These are phyloP conservation scores for Ifrita kowaldi DNA, from an alignment of 2,113 vertebrate genomes.

Conservation along the genomic window DNA sequence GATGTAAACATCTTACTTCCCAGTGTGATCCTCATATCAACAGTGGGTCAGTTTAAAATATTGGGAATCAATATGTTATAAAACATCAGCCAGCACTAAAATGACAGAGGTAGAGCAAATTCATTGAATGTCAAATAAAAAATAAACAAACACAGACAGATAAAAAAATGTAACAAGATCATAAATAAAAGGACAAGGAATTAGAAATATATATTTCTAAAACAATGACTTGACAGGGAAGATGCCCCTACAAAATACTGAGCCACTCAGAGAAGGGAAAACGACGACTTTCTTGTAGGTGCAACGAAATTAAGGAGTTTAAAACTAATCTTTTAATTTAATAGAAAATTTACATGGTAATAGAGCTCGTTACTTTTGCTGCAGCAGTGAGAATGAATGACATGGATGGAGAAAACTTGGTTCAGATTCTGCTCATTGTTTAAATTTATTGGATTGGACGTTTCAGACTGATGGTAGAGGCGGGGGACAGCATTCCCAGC, in stretches of 20 bases:
- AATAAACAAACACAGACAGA: conserved; percentile 67
- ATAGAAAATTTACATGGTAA: conserved; percentile 19
- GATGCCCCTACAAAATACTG: conserved; percentile 15
- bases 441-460: neutral
- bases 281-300: conserved; percentile 16
- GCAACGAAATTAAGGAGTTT: conserved; percentile 12
- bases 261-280: neutral
- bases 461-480: neutral
- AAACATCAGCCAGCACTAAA: conserved; percentile 68
- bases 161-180: conserved; percentile 64
- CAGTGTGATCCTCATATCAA: conserved; percentile 72
- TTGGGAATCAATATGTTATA: conserved; percentile 80
- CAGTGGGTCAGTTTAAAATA: conserved; percentile 77
- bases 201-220: conserved; percentile 30
- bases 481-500: neutral
- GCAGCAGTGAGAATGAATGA: neutral
- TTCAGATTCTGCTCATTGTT: neutral
- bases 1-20: conserved; percentile 79
- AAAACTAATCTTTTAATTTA: conserved; percentile 7
- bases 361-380: neutral
- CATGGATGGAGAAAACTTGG: neutral
- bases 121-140: conserved; percentile 72
- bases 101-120: conserved; percentile 67
- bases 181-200: conserved; percentile 60
- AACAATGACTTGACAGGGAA: conserved; percentile 52